Base-by-base conservation (phyloP, 2,797 vertebrate genomes). In the Enteromius trimaculatus region DNA sequence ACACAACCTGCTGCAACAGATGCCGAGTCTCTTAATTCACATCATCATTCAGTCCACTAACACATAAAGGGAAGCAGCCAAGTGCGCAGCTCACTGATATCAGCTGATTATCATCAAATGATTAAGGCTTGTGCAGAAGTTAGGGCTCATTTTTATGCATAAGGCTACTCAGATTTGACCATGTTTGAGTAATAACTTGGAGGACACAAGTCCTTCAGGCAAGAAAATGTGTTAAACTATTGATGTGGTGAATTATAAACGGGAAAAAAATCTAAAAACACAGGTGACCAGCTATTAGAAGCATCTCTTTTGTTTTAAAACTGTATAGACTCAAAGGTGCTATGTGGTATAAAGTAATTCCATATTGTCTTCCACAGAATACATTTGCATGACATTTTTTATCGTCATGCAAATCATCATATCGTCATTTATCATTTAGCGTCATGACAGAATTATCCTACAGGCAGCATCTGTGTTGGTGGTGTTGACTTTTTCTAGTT, bases 11-110 rank as follows among this genome's bases (percentile, higher is more conserved):
- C 86, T 83, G 87, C 64, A 51, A 89, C 88, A 91, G 88, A 92
- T 91, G 89, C 89, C 88, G 83, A 66, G 87, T 88, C 83, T 86
- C 88, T 86, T 89, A 88, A 89, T 85, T 87, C 83, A 89, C 87
- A 86, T 88, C 88, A 91, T 91, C 88, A 86, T 88, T 88, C 88
- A 86, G 79, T 80, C 87, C 89, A 82, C 62, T 86, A 78, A 88
- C 86, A 91, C 83, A 85, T 76, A 51, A 83, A 76, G 75, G 84
- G 81, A 80, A 42, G 87, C 65, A 62, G 74, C 44, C 31, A 39
- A 74, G 84, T 58, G 84, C 68, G 49, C 49, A 55, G 77, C 66
- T 65, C 72, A 34, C 51, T 75, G 62, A 75, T 58, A 77, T 77
- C 64, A 37, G 42, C 78, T 23, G 29, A 86, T 86, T 64, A 85